phyloP scores from a whole-genome alignment of 2,888 invertebrate species.

The Terebella lapidaria region DNA sequence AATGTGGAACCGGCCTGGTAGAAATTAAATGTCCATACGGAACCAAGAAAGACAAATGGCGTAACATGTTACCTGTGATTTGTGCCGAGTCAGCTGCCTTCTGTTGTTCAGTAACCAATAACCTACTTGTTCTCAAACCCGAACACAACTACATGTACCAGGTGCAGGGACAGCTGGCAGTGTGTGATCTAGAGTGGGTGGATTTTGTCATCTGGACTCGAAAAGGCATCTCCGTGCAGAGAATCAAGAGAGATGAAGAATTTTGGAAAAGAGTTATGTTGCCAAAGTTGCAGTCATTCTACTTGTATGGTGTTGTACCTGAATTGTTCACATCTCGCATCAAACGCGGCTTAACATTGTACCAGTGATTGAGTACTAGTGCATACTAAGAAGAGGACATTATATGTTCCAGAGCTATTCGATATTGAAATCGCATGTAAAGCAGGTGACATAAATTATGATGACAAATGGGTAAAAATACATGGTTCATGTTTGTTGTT shows the following conservation, averaged over 20 bases:
- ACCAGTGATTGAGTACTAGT: no score
- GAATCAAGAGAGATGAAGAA: not conserved
- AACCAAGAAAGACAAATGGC: not conserved
- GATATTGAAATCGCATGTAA: no score
- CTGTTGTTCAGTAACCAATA: not conserved
- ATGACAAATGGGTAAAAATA: no score
- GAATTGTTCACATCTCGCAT: not conserved
- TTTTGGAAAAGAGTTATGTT: not conserved
- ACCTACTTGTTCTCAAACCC: not conserved
- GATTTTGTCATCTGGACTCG: not conserved
- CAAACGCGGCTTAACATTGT: no score
- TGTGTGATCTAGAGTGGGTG: not conserved
- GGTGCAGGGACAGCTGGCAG: not conserved
- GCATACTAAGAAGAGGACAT: no score
- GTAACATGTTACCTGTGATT: not conserved
- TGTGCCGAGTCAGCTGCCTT: not conserved
- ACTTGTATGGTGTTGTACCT: not conserved
- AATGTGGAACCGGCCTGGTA: not conserved
- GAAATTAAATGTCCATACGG: conserved; percentile 1
- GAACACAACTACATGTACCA: conserved; percentile 5
- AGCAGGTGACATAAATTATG: no score
- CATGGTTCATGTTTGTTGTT: no score
- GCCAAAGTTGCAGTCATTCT: not conserved
- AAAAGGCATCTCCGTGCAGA: not conserved
- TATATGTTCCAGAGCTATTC: no score